Evolutionary conservation across 2,888 invertebrate species (phyloP).

Genomic region (Sphaerophoria taeniata): DNA sequence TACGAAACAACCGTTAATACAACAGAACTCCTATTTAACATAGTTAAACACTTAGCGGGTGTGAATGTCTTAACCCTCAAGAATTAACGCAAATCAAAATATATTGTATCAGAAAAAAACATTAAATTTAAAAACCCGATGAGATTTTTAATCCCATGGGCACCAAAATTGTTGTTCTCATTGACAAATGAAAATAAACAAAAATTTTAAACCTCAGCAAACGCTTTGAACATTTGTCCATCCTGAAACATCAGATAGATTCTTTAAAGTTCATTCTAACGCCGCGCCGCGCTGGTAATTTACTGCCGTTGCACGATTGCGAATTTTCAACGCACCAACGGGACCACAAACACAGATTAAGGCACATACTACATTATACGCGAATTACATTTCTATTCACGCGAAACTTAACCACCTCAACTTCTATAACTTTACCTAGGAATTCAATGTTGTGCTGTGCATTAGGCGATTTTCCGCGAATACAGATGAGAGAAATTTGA

Average conservation of each 20-base stretch:
- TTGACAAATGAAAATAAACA: no score
- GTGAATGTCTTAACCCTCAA: slow-evolving; percentile 45
- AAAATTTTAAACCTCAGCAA: no score
- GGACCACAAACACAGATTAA: slow-evolving; percentile 65
- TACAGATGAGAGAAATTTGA: neutral
- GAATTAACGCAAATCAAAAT: slow-evolving; percentile 5
- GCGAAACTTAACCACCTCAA: slow-evolving; percentile 10
- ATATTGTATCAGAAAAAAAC: neutral
- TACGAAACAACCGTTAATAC: slow-evolving; percentile 46
- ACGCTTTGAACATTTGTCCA: no score
- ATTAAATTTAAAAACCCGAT: no score
- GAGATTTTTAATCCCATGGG: no score
- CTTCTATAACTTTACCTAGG: slow-evolving; percentile 18
- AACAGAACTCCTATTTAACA: slow-evolving; percentile 51
- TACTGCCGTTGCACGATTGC: slow-evolving; percentile 55
- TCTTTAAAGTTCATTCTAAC: no score
- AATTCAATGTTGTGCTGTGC: slow-evolving; percentile 11
- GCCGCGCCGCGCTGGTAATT: slow-evolving; percentile 32
- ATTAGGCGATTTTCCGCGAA: neutral
- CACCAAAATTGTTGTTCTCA: no score
- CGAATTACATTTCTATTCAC: slow-evolving; percentile 59
- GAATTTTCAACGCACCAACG: slow-evolving; percentile 61
- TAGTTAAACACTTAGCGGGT: slow-evolving; percentile 54
- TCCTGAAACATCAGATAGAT: no score
- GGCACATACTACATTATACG: slow-evolving; percentile 9